phyloP scores from a whole-genome alignment of 2,888 invertebrate species.

The Julus scandinavius region DNA sequence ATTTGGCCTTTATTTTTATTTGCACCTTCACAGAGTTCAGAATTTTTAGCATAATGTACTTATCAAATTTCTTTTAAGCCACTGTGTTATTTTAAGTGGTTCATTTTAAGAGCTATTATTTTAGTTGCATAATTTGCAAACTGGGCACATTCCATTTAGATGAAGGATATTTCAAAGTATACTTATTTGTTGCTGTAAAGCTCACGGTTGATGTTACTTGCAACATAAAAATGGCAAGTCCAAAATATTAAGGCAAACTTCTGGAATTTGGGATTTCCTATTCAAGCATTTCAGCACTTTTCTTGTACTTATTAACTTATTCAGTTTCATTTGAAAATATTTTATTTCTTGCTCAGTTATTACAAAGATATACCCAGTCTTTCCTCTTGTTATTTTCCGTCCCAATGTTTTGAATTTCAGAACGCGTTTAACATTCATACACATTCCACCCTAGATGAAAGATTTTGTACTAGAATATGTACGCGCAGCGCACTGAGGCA shows the following conservation, averaged over 20 bases:
- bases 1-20: not conserved
- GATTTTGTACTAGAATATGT: not conserved
- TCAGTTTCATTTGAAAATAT: slow-evolving; percentile 4
- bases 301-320: slow-evolving; percentile 34
- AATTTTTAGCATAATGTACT: not conserved
- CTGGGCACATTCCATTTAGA: not conserved
- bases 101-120: not conserved
- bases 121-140: not conserved
- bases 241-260: not conserved
- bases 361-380: slow-evolving; percentile 30
- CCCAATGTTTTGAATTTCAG: slow-evolving; percentile 17
- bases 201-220: not conserved
- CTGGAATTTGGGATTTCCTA: not conserved
- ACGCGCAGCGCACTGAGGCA: not conserved
- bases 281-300: not conserved
- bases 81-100: no score
- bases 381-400: slow-evolving; percentile 29
- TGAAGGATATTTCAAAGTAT: not conserved
- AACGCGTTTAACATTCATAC: not conserved
- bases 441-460: slow-evolving; percentile 2
- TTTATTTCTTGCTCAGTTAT: not conserved
- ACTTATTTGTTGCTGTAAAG: not conserved
- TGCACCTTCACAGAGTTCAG: not conserved
- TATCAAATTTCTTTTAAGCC: not conserved
- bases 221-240: not conserved